These are phyloP conservation scores for Polia nebulosa DNA, from an alignment of 2,888 invertebrate species.

Conservation along the genomic window DNA sequence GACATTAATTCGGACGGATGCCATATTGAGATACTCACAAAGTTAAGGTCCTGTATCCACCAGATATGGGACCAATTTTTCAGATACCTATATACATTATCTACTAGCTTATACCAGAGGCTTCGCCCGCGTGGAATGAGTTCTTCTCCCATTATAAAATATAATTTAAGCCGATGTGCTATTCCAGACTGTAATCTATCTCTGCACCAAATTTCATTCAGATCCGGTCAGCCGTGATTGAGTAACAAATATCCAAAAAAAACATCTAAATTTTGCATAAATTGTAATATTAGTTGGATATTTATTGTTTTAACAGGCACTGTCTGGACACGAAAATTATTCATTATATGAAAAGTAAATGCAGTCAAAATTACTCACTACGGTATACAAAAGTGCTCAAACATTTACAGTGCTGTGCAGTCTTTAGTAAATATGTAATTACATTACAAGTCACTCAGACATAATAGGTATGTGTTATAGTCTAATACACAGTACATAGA, in stretches of 20 bases:
- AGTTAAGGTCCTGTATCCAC: neutral
- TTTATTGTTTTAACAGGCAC: conserved; percentile 1
- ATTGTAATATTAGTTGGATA: no score
- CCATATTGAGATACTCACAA: neutral
- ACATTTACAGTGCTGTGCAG: conserved; percentile 29
- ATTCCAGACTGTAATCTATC: no score
- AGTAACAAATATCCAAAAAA: no score
- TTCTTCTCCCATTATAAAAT: no score
- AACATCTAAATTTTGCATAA: no score
- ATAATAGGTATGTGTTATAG: neutral
- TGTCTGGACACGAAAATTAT: neutral
- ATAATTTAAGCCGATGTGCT: no score
- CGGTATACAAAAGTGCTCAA: conserved; percentile 13
- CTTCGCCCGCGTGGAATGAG: no score
- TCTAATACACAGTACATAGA: conserved; percentile 15
- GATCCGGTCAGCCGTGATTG: no score
- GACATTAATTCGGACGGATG: neutral
- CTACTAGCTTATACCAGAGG: no score
- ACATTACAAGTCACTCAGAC: neutral
- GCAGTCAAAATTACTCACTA: conserved; percentile 18
- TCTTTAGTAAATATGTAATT: conserved; percentile 23
- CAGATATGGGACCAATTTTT: no score
- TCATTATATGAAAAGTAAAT: conserved; percentile 17
- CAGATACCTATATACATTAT: no score
- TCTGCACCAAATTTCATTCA: no score